These are phyloP conservation scores for Plectrocnemia conspersa DNA, from an alignment of 1,140 invertebrate genomes.

Conservation along the genomic window DNA sequence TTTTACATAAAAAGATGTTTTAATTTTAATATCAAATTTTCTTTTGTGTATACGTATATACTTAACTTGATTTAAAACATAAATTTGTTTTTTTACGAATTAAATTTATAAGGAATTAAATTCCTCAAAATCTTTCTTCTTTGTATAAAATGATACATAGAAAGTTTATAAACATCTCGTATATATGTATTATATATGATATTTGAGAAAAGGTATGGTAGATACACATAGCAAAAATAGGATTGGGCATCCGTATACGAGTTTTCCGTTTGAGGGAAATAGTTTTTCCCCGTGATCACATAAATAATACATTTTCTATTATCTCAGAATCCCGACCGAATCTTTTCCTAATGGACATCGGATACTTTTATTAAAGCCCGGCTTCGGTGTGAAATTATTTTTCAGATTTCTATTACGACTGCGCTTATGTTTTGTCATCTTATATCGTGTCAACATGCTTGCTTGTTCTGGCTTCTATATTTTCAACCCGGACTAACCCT, in stretches of 20 bases:
- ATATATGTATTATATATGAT: too few relatives aligned
- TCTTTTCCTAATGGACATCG: constrained; percentile 28
- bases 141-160: too few relatives aligned
- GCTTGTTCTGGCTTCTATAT: constrained; percentile 4
- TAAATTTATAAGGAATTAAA: neutral
- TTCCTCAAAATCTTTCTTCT: too few relatives aligned
- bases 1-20: too few relatives aligned
- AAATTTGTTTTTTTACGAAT: neutral
- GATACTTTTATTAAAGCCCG: constrained; percentile 25
- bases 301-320: constrained; percentile 31
- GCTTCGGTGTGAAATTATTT: constrained; percentile 29
- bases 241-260: too few relatives aligned
- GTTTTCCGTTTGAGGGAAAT: neutral
- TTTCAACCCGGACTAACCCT: neutral
- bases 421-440: constrained; percentile 10
- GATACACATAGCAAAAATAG: too few relatives aligned
- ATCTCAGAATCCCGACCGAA: constrained; percentile 17
- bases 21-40: constrained; percentile 5
- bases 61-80: neutral
- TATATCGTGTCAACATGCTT: constrained; percentile 7
- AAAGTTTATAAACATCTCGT: too few relatives aligned
- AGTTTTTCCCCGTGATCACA: constrained; percentile 12
- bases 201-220: too few relatives aligned
- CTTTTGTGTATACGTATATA: neutral
- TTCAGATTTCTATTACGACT: constrained; percentile 25